Evolutionary conservation across 2,113 vertebrate species (phyloP).

Genomic region (Cyprinodon brontotheroides): DNA sequence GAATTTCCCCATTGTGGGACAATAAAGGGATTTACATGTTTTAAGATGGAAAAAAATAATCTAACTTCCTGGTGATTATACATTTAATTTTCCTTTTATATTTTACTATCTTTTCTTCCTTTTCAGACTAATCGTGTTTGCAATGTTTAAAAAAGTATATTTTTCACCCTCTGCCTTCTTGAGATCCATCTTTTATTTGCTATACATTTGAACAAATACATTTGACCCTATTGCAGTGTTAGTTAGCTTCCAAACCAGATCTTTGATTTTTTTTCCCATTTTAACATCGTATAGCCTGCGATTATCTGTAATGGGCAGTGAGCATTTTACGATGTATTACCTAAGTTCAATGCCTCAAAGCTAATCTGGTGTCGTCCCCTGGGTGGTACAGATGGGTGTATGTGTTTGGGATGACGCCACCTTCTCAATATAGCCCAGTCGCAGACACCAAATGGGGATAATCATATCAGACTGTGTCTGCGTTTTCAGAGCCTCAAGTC

Average conservation of each 20-base stretch:
- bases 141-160: neutral
- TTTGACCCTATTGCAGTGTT: too few relatives aligned
- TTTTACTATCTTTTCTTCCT: neutral
- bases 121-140: neutral
- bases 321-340: too few relatives aligned
- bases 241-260: too few relatives aligned
- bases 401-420: slow-evolving; percentile 44
- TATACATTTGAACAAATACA: too few relatives aligned
- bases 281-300: too few relatives aligned
- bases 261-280: too few relatives aligned
- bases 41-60: too few relatives aligned
- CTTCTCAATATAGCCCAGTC: slow-evolving; percentile 41
- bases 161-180: neutral
- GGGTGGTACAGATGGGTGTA: slow-evolving; percentile 12
- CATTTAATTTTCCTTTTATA: neutral
- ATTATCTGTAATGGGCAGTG: too few relatives aligned
- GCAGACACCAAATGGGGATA: slow-evolving; percentile 54
- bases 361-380: slow-evolving; percentile 17
- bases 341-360: neutral
- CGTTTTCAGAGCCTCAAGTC: slow-evolving; percentile 32
- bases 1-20: too few relatives aligned
- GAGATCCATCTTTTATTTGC: too few relatives aligned
- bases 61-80: too few relatives aligned
- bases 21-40: too few relatives aligned
- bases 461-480: slow-evolving; percentile 48